Evolutionary conservation across 2,888 invertebrate genomes (phyloP), one percentile per base, ranked within the genome.

Genomic region (Choreutis nemorana): DNA sequence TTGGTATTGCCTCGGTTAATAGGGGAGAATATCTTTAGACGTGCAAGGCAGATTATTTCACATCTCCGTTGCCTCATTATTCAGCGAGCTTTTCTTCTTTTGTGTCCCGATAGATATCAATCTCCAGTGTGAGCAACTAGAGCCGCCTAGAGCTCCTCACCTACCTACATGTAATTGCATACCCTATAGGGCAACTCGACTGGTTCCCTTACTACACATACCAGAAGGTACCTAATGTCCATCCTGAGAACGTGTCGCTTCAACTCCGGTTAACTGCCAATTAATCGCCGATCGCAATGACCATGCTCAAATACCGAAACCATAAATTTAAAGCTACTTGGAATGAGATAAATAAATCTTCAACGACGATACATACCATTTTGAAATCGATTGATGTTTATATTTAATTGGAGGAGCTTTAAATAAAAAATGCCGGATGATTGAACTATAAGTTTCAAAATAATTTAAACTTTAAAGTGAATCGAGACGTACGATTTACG

Each of bases 91-190:
- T 66, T 62, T 54, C 50, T 58, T 62, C 65, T 71, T 72, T 68
- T 66, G 64, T 70, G 58, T 62, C 55, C 57, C 48, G 49, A 45
- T 48, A 62, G 65, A 70, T 70, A 72, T 71, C 67, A 71, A 75
- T 71, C 72, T 68, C 45, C 55, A 59, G 60, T 65, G 56, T 50
- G 49, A 48, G 51, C 42, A 45, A 41, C 48, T 51, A 55, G 55
- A 53, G 56, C 60, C 57, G 63, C 65, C 63, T 55, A 52, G 50
- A 58, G 62, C 60, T 48, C 57, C 55, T 61, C 62, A 62, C 57
- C 50, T 54, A 58, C 50, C 56, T 51, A 55, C 53, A 47, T 62
- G 64, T 67, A 63, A 70, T 68, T 67, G 66, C 63, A 42, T 50
- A 37, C 66, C 60, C 54, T 58, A 64, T 62, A 62, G 54, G 63